Base-by-base conservation (phyloP, 53 echinoderm and acorn worm species). In the Stichopus horrens region DNA sequence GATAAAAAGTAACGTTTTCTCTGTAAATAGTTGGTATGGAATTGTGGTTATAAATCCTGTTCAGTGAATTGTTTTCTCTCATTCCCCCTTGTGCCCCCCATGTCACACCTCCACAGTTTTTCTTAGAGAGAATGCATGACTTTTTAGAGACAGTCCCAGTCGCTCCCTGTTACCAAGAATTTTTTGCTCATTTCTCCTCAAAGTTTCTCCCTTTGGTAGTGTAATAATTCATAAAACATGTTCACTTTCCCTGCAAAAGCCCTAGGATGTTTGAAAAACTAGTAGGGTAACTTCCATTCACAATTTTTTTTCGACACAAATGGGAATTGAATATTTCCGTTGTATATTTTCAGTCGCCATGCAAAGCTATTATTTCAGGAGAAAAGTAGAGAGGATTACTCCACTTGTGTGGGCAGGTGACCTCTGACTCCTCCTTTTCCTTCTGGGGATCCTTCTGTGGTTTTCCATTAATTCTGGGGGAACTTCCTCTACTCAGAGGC, bases 281-380 rank as follows among this genome's bases (percentile, higher is more conserved):
- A 21, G 56, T 81, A 81, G 19, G 81, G 16, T 57, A 81, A 56
- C 58, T 81, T 58, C 58, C 81, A 57, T 81, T 58, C 81, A 81
- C 81, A 81, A 81, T 58, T 81, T 81, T 81, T 81, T 81, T 6
- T 53, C 54, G n/a, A 9, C 81, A 56, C 81, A 81, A 81, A 81
- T 81, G 81, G 81, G 81, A 81, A 81, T 81, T 81, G 81, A 81
- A 81, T 56, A 81, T 81, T 81, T 81, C 81, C 81, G 81, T 58
- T 81, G 81, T 81, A 81, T 81, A 81, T 81, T 81, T 81, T 57
- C 57, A 20, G 18, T 56, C 57, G 9, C 57, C 19, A 81, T 81
- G 57, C 81, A 81, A 81, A 81, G 81, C 81, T 58, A 18, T 81
- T 81, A 81, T 81, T 81, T 53, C 57, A 37, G 37, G 20, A 56